Evolutionary conservation across 2,888 invertebrate genomes (phyloP).

Genomic region (Ophioninae sp.): DNA sequence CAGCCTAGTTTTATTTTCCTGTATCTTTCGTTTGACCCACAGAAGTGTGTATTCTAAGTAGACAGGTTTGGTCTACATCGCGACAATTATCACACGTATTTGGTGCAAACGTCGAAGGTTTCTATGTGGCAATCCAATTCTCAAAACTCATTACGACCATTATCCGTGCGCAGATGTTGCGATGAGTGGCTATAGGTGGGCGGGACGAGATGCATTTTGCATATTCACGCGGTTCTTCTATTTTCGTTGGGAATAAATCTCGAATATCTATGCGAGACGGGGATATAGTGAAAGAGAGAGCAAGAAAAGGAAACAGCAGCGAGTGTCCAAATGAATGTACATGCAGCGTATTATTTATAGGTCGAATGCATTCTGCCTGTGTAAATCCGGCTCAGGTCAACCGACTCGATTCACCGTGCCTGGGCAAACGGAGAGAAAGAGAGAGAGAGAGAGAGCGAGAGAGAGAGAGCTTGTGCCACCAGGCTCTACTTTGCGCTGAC

Average conservation of each 20-base stretch:
- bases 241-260: constrained; percentile 62
- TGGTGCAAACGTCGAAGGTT: background rate
- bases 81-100: background rate
- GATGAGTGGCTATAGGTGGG: background rate
- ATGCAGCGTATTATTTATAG: constrained; percentile 63
- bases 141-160: constrained; percentile 2
- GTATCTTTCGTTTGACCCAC: background rate
- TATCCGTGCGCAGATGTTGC: background rate
- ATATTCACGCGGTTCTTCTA: constrained; percentile 49
- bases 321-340: constrained; percentile 60
- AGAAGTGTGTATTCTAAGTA: background rate
- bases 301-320: constrained; percentile 56
- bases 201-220: constrained; percentile 13
- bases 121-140: background rate
- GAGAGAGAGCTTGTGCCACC: background rate
- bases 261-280: constrained; percentile 57
- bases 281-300: constrained; percentile 56
- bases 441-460: too few relatives aligned
- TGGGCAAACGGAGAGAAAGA: constrained; percentile 46
- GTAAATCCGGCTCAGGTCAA: constrained; percentile 63
- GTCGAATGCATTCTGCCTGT: constrained; percentile 61
- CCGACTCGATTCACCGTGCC: constrained; percentile 61
- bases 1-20: background rate
- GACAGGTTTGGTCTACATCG: background rate
- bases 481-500: constrained; percentile 50